Percentiles rank a stretch among this genome's conserved stretches.
These are phyloP conservation scores for Leptobrachium leishanense DNA, from an alignment of 2,113 vertebrate species.

Conservation along the genomic window DNA sequence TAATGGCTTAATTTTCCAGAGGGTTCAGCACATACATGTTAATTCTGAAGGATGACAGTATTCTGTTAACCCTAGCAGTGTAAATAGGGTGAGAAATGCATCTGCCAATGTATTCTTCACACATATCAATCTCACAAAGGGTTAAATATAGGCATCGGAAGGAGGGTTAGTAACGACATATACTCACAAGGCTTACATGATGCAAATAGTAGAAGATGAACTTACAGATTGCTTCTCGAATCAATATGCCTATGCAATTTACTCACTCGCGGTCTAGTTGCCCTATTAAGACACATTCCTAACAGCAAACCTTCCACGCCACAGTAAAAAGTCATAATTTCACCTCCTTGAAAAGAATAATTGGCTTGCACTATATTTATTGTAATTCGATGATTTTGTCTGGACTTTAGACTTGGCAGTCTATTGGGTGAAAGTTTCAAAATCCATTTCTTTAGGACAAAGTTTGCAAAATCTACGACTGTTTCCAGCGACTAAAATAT, in stretches of 20 bases:
- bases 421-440: no score
- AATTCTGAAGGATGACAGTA: conserved; percentile 30
- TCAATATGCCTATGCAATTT: background rate
- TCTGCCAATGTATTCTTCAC: no score
- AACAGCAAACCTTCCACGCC: background rate
- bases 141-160: background rate
- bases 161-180: conserved; percentile 8
- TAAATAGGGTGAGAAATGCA: no score
- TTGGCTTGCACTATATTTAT: no score
- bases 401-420: no score
- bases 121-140: no score
- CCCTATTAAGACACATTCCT: background rate
- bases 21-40: background rate
- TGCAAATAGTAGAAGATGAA: conserved; percentile 23
- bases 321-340: no score
- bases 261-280: background rate
- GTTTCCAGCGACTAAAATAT: no score
- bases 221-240: background rate
- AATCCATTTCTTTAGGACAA: no score
- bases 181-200: conserved; percentile 5
- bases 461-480: no score
- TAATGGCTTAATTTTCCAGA: conserved; percentile 17
- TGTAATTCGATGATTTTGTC: no score
- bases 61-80: background rate
- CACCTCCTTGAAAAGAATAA: no score